A percentile compares a stretch with the other conserved stretches of the same genome.
Evolutionary conservation across 2,888 invertebrate species (phyloP).

Genomic region (Chrysomela aeneicollis): DNA sequence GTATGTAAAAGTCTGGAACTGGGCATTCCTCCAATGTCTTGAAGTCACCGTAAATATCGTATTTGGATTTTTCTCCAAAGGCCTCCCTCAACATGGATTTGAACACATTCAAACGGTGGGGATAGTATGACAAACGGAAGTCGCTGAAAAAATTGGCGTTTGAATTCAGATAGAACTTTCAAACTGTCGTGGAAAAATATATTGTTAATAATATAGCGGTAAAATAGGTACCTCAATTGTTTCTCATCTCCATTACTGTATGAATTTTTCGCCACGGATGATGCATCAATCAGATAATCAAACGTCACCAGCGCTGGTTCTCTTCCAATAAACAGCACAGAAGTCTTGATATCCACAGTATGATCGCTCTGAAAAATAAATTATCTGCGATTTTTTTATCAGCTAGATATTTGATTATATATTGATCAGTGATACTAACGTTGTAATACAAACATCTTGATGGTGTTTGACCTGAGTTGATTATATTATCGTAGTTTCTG

Average conservation of each 20-base stretch:
- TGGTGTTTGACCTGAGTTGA: constrained; percentile 79
- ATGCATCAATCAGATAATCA: constrained; percentile 80
- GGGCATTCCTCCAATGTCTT: constrained; percentile 70
- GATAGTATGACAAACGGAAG: constrained; percentile 89
- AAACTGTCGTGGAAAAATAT: too few species aligned
- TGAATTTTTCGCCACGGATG: constrained; percentile 42
- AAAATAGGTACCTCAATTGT: not conserved
- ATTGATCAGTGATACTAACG: constrained; percentile 64
- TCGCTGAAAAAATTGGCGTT: constrained; percentile 75
- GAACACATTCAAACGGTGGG: constrained; percentile 79
- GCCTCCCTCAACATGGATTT: constrained; percentile 74
- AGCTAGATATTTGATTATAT: not conserved
- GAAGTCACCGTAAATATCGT: constrained; percentile 84
- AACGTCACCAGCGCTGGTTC: constrained; percentile 79
- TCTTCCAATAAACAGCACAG: constrained; percentile 81
- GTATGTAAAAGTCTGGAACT: constrained; percentile 85
- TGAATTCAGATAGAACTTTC: too few species aligned
- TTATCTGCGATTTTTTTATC: constrained; percentile 58
- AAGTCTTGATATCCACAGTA: constrained; percentile 84
- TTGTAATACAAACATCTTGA: constrained; percentile 89
- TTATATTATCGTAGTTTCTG: constrained; percentile 86
- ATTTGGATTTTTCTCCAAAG: constrained; percentile 71
- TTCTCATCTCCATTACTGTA: not conserved
- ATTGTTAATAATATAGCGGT: too few species aligned
- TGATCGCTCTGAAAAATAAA: constrained; percentile 62